Conservation (phyloP, 2,113 vertebrate genomes). For the Osmerus mordax region DNA sequence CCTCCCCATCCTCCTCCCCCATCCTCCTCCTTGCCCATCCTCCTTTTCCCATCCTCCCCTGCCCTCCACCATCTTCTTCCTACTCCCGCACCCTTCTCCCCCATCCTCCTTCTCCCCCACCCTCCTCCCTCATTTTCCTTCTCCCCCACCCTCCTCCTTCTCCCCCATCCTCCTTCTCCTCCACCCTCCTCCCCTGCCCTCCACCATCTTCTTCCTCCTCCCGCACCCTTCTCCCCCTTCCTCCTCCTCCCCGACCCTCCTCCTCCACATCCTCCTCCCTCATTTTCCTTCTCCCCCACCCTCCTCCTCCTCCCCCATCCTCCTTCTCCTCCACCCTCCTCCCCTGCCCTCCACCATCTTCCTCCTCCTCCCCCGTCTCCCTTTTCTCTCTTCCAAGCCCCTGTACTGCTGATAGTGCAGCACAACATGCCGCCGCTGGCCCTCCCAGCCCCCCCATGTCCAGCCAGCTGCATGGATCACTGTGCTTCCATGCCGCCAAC, state of each 20-base stretch:
- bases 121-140: neutral
- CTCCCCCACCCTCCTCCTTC: constrained; percentile 11
- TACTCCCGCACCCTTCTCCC: neutral
- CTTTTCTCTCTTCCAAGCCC: neutral
- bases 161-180: too few species aligned
- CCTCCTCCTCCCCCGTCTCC: neutral
- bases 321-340: neutral
- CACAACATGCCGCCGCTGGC: constrained; percentile 9
- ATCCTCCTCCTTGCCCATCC: neutral
- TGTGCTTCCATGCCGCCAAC: constrained; percentile 47
- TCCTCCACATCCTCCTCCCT: neutral
- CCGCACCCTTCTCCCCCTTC: neutral
- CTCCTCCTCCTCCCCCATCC: neutral
- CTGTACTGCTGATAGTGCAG: constrained; percentile 24
- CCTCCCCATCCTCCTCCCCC: neutral
- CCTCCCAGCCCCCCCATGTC: constrained; percentile 7
- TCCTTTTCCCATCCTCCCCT: constrained; percentile 4
- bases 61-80: neutral
- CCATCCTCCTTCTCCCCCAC: neutral
- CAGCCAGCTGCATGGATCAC: constrained; percentile 50
- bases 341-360: neutral
- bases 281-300: neutral
- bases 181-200: neutral
- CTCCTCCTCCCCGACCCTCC: neutral
- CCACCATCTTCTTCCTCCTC: neutral